A percentile compares a stretch with the other conserved stretches of the same genome.
These are phyloP conservation scores for Columba janthina DNA, from an alignment of 2,113 vertebrate genomes.

Conservation along the genomic window DNA sequence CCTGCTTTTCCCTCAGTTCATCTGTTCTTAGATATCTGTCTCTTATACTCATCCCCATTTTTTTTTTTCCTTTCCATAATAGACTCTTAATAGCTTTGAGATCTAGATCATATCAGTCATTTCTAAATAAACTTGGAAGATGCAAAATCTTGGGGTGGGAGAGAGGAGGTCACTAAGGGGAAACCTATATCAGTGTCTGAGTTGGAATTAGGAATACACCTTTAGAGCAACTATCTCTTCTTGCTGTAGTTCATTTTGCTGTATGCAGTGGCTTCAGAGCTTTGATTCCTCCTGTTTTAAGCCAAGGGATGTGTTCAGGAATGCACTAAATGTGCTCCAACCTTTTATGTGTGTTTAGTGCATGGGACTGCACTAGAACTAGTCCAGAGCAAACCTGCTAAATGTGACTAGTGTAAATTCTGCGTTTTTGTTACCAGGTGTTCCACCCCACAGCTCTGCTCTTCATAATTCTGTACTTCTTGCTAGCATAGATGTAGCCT, in stretches of 20 bases:
- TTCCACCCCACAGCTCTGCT: background rate
- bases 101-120: background rate
- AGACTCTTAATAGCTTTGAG: background rate
- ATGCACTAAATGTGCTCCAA: background rate
- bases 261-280: background rate
- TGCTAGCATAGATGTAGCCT: background rate
- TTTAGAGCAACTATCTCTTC: background rate
- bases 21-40: background rate
- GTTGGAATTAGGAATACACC: background rate
- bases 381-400: background rate
- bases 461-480: background rate
- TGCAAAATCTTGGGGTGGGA: background rate
- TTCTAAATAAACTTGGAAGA: background rate
- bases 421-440: background rate
- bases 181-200: background rate
- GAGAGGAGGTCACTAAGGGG: background rate
- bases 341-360: background rate
- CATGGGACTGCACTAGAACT: background rate
- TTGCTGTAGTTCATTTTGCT: background rate
- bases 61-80: background rate
- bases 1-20: conserved; percentile 19
- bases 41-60: background rate
- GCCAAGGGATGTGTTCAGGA: background rate
- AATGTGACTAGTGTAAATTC: background rate
- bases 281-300: background rate